Evolutionary conservation across 2,888 invertebrate species (phyloP), one percentile per base, ranked within the genome.

Genomic region (Lacanobia oleracea): DNA sequence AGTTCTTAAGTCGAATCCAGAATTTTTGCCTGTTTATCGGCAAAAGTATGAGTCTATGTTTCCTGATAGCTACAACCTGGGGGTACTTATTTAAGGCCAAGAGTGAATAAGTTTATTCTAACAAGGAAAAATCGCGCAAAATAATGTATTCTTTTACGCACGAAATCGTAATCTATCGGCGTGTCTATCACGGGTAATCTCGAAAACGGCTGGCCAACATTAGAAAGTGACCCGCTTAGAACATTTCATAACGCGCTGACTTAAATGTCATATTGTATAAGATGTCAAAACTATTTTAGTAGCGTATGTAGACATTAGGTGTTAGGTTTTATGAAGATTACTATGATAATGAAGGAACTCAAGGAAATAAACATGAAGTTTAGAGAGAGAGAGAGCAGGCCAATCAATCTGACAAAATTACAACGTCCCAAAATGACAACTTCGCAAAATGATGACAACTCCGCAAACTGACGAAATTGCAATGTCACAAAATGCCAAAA

Each of bases 221-320:
- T 79, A 64, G 79, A 79, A 79, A 79, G 79, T 77, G 82, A 61
- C 82, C 82, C 23, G 53, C 57, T 72, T 79, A 65, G 40, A 37
- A 1, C 1, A 57, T 81, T 83, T 79, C 83, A 79, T 79, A 75
- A 83, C 53, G 43, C 53, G 43, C 33, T 4, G 40, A 9, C 40
- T 73, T 62, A 78, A 71, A 73, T 74, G 74, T 68, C 70, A 79
- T 63, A 79, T 79, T 79, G 79, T 83, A 83, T 68, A 81, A 83
- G 66, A 75, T 62, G 66, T 16, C 67, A 56, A 56, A 57, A 60
- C 43, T 18, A 12, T 69, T 53, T 54, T n/a, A 61, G 1, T 12
- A 48, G 37, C 2, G 33, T 27, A 12, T 50, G 16, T 40, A 23
- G n/a, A 50, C 16, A 48, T 33, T 21, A 27, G 9, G 14, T 8